Evolutionary conservation across 2,113 vertebrate genomes (phyloP), one percentile per base, ranked within the genome.

Genomic region (Vulpes lagopus): DNA sequence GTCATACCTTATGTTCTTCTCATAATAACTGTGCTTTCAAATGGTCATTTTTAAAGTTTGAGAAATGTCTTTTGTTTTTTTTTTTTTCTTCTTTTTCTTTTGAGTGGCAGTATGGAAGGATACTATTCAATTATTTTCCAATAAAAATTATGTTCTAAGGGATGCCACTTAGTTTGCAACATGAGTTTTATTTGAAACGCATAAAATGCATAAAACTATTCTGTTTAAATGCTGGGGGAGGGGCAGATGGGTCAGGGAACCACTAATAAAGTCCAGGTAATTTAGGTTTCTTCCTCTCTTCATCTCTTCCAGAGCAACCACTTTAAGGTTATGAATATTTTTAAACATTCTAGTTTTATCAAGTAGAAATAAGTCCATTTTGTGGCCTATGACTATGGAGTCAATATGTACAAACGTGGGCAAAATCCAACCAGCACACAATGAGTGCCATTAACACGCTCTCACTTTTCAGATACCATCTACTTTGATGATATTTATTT

Each of bases 321-420:
- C 43, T 71, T 1, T 57, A 83, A 90, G 19, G 81, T 55, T 81
- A 25, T 96, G 60, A 84, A 57, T 85, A 55, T n/a, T 93, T 95
- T 94, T 62, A 74, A 88, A 78, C 30, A 86, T 76, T 73, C 32
- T 95, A 49, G 35, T 43, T 94, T 96, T 92, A 65, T 30, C 17
- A 78, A 51, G 32, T n/a, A 82, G 74, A 92, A 49, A 65, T 65
- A 95, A 84, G 78, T 91, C 53, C 76, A 53, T 83, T 90, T 92
- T 59, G 30, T 96, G 76, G 88, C 60, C 38, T 73, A 59, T 20
- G 19, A n/a, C 25, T 73, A 79, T n/a, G 23, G 43, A 96, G 55
- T 86, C 71, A 65, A 32, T 82, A 60, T 27, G 25, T 62, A 88
- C 86, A 57, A 87, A 60, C 0, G 0, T 27, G 78, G 87, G 25